Percentiles rank a stretch among this genome's conserved stretches.
phyloP scores from a whole-genome alignment of 1,140 invertebrate species.

The Drosophila kanapiae region DNA sequence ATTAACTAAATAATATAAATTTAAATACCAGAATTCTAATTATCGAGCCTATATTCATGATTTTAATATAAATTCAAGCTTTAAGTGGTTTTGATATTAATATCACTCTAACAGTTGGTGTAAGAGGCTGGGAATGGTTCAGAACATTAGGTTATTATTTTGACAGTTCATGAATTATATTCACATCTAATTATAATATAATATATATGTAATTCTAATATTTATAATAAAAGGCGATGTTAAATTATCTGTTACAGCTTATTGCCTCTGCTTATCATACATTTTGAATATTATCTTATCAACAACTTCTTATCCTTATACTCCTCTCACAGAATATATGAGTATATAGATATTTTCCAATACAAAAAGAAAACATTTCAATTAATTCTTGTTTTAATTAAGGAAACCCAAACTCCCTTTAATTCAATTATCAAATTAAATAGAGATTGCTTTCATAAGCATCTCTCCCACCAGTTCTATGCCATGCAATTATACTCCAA shows the following conservation, averaged over 20 bases:
- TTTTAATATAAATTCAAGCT: background rate
- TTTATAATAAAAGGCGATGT: background rate
- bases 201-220: background rate
- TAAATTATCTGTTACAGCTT: background rate
- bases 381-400: background rate
- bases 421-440: background rate
- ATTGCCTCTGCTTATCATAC: background rate
- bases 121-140: background rate
- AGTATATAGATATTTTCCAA: background rate
- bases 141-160: too few relatives aligned
- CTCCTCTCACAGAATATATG: background rate
- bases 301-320: background rate
- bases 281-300: background rate
- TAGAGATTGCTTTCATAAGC: conserved; percentile 2
- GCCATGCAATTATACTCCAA: conserved; percentile 11
- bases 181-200: background rate
- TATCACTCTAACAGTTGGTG: too few relatives aligned
- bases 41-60: background rate
- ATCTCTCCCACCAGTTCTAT: background rate
- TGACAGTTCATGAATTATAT: background rate
- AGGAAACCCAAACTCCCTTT: background rate
- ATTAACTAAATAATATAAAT: too few relatives aligned
- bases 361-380: background rate
- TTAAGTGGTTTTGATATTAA: too few relatives aligned
- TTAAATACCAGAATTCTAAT: background rate